Evolutionary conservation across 2,113 vertebrate species (phyloP), one percentile per base, ranked within the genome.

Genomic region (Helogale parvula): DNA sequence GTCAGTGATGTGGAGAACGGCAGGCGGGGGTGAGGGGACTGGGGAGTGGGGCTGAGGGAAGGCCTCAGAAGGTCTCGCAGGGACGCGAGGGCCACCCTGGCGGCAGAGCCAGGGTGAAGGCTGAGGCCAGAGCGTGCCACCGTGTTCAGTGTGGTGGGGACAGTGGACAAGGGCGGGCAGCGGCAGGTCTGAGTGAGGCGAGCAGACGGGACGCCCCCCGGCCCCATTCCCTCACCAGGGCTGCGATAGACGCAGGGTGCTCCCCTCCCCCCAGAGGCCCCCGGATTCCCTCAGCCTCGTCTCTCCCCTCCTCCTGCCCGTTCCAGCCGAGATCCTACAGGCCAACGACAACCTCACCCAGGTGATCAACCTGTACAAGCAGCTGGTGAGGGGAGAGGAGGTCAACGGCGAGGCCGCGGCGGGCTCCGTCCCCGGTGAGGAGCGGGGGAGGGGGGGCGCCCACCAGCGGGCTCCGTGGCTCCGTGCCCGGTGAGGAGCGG

Each of bases 271-370:
- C 57, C 35, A 2, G 74, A 69, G 38, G 17, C 25, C 66, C 29
- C 52, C 35, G 14, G 63, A 1, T 8, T 13, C 63, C 60, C 41
- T 90, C 41, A 96, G 17, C 65, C 76, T n/a, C 4, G 16, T 91
- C 17, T 38, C 1, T 93, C 91, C 93, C 63, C 63, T 79, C 63
- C 63, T 79, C 83, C 93, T 0, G 79, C 76, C 41, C 57, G 0
- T 98, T 98, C 54, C 97, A 99, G 99, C 99, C 38, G 99, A 99
- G 97, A 99, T 99, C 98, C 98, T 99, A 95, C 99, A 99, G 98
- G 99, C 99, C 96, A 99, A 99, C 13, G 99, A 99, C 98, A 99
- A 98, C 98, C 98, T 99, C 98, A 99, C 99, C 2, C 99, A 99
- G 96, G 99, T 99, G 97, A 99, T 99, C 98, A 99, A 99, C 98